Conservation (phyloP, 2,797 vertebrate species). For the Rhinella marina region DNA sequence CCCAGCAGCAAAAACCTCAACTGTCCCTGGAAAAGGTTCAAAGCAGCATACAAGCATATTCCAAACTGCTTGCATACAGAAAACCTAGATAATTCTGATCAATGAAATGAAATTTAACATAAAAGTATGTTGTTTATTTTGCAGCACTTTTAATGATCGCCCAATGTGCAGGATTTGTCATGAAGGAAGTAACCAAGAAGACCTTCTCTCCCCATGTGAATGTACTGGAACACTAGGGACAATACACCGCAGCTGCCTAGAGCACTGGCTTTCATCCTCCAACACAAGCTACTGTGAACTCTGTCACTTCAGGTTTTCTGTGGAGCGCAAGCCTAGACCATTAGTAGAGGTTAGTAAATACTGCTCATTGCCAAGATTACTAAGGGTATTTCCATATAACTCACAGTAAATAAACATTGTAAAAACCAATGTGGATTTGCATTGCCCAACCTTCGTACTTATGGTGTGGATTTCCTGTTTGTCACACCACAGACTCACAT, state of each 20-base stretch:
- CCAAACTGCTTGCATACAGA: not conserved
- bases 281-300: slow-evolving; percentile 89
- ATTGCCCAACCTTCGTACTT: too few species aligned
- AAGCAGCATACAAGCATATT: not conserved
- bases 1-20: not conserved
- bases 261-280: slow-evolving; percentile 86
- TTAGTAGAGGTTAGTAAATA: slow-evolving; percentile 79
- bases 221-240: slow-evolving; percentile 84
- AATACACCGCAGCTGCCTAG: slow-evolving; percentile 87
- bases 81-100: not conserved
- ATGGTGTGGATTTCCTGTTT: too few species aligned
- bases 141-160: slow-evolving; percentile 76
- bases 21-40: not conserved
- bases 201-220: slow-evolving; percentile 85
- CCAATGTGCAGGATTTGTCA: slow-evolving; percentile 87
- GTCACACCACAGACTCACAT: too few species aligned
- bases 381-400: too few species aligned
- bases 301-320: slow-evolving; percentile 87
- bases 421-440: too few species aligned
- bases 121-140: slow-evolving; percentile 59
- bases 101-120: slow-evolving; percentile 5
- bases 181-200: slow-evolving; percentile 82
- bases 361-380: not conserved
- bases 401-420: too few species aligned
- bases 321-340: slow-evolving; percentile 82